Evolutionary conservation across 92 coral and sea anemone species (phyloP).

Genomic region (Phymanthus crucifer): DNA sequence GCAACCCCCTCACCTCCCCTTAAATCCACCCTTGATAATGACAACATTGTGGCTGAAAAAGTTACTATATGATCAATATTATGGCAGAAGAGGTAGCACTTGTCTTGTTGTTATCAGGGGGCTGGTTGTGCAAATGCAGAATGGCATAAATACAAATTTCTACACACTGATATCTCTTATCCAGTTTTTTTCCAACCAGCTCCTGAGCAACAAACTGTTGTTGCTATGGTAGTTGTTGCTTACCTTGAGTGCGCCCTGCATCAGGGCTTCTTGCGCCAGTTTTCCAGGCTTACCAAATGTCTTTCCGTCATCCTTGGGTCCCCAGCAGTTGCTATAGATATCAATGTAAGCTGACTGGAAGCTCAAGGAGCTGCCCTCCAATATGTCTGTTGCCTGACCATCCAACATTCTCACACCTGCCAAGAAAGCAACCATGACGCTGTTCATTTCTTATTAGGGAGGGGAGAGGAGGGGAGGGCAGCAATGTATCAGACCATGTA

Average conservation of each 20-base stretch:
- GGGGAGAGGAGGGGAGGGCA: slow-evolving; percentile 6
- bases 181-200: too few relatives aligned
- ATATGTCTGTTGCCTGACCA: slow-evolving; percentile 97
- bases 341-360: slow-evolving; percentile 98
- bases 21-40: too few relatives aligned
- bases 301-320: slow-evolving; percentile 99
- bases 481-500: too few relatives aligned
- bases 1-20: background rate
- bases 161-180: too few relatives aligned
- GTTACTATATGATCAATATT: background rate
- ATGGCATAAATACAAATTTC: too few relatives aligned
- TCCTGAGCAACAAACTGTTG: too few relatives aligned
- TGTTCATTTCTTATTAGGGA: too few relatives aligned
- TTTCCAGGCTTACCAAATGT: slow-evolving; percentile 99
- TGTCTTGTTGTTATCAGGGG: too few relatives aligned
- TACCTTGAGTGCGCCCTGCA: slow-evolving; percentile 97
- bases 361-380: slow-evolving; percentile 97
- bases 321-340: slow-evolving; percentile 98
- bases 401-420: slow-evolving; percentile 95
- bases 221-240: background rate
- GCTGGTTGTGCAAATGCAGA: too few relatives aligned
- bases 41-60: background rate
- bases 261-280: slow-evolving; percentile 93
- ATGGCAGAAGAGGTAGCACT: too few relatives aligned
- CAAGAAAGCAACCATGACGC: too few relatives aligned